Evolutionary conservation across 2,113 vertebrate species (phyloP).

Genomic region (Cyphomyrus discorhynchus): DNA sequence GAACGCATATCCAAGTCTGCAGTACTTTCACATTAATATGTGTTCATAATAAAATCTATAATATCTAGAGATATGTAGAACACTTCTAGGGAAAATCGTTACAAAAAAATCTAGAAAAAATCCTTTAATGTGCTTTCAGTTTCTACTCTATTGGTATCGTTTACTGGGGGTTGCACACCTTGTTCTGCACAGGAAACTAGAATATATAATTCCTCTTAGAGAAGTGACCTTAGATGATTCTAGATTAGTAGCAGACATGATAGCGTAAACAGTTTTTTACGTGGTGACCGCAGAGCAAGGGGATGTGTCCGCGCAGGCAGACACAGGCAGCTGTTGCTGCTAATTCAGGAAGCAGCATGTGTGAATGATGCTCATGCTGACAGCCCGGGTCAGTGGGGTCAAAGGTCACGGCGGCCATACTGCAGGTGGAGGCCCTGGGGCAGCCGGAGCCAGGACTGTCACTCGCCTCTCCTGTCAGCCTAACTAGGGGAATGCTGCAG

Average conservation of each 20-base stretch:
- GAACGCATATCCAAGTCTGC: neutral
- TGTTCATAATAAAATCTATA: neutral
- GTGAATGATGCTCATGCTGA: neutral
- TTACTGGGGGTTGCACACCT: neutral
- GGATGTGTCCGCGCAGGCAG: neutral
- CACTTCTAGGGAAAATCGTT: neutral
- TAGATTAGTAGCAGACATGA: slow-evolving; percentile 6
- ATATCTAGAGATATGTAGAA: neutral
- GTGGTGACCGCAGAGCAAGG: neutral
- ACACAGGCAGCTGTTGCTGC: neutral
- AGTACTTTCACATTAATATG: neutral
- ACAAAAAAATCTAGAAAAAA: neutral
- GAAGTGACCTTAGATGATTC: neutral
- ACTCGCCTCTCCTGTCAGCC: neutral
- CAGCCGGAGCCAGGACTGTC: neutral
- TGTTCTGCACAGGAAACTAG: neutral
- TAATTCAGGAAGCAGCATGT: neutral
- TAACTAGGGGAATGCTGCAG: slow-evolving; percentile 5
- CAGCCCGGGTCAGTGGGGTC: neutral
- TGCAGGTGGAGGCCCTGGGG: neutral
- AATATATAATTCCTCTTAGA: neutral
- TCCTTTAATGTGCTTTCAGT: neutral
- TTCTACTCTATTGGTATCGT: neutral
- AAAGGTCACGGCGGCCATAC: neutral
- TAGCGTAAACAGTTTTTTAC: neutral